phyloP scores from a whole-genome alignment of 2,888 invertebrate genomes.

The Agrotis segetum region DNA sequence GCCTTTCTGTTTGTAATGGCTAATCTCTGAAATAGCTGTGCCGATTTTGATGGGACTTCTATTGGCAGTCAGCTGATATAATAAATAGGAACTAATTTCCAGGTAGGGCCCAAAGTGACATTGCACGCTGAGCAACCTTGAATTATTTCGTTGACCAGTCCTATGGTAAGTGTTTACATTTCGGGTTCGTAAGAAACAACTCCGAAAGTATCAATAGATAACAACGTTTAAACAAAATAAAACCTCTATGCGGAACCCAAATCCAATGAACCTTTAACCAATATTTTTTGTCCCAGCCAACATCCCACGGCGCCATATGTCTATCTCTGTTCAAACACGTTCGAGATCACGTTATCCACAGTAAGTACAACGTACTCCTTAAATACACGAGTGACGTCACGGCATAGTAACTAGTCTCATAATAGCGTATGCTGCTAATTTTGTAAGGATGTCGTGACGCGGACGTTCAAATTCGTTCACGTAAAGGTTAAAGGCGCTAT shows the following conservation, averaged over 20 bases:
- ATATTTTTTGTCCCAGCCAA: slow-evolving; percentile 18
- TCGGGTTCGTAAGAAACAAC: no score
- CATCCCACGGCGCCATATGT: slow-evolving; percentile 31
- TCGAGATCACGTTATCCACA: slow-evolving; percentile 36
- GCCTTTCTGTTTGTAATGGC: no score
- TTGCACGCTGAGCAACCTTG: no score
- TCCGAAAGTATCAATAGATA: no score
- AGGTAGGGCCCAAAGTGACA: no score
- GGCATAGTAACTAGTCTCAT: slow-evolving; percentile 27
- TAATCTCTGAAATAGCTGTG: no score
- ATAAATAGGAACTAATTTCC: no score
- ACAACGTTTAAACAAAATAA: neutral
- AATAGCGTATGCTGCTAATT: slow-evolving; percentile 35
- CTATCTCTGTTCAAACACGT: slow-evolving; percentile 35
- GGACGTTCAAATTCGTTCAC: slow-evolving; percentile 1
- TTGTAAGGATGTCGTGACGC: slow-evolving; percentile 27
- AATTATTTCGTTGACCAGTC: no score
- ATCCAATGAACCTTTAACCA: neutral
- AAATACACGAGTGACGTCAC: slow-evolving; percentile 55
- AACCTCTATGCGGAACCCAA: slow-evolving; percentile 37
- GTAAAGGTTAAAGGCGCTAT: slow-evolving; percentile 32
- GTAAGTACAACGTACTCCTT: slow-evolving; percentile 4
- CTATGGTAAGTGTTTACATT: no score
- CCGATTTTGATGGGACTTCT: no score
- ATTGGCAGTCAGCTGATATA: no score